Evolutionary conservation across 2,113 vertebrate genomes (phyloP), one percentile per base, ranked within the genome.

Genomic region (Lagopus muta): DNA sequence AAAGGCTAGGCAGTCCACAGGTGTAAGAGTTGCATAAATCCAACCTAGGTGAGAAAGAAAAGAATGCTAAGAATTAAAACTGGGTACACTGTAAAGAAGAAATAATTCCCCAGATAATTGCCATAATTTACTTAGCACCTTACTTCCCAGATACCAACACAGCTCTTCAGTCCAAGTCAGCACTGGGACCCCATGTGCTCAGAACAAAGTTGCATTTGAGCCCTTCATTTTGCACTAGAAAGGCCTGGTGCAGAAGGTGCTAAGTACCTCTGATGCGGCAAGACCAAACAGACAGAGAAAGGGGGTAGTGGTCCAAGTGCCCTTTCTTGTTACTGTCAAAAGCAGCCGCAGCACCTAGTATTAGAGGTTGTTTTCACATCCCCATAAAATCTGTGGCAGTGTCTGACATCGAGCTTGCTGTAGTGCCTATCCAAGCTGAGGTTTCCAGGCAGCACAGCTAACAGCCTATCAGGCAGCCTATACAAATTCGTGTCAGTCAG

Each of bases 11-110:
- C 99, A 99, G 98, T 99, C 99, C 62, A 99, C 99, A 3, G 99
- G 99, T 34, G 99, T 99, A 88, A 99, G 98, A 43, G 99, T 98
- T 97, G 99, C 99, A 80, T 99, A 99, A 96, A 99, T 99, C 99
- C 99, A 99, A 84, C 99, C 99, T 99, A 84, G 14, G 91, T 83
- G 89, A 95, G 74, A 87, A 65, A 76, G 4, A 45, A 34, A 32
- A 54, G 61, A 89, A n/a, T 45, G 40, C 22, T 7, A 14, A 90
- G 61, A 67, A 72, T 73, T 73, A 84, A 66, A 86, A 7, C 40
- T 36, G 1, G 0, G 43, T 78, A 10, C 12, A 28, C 28, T 40
- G 15, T 11, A 45, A 43, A 20, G n/a, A 36, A 67, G 25, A 48
- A 25, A 27, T 62, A 4, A 55, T 58, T n/a, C 38, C n/a, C 40